Evolutionary conservation across 2,888 invertebrate genomes (phyloP).

Genomic region (Tenthredo livida): DNA sequence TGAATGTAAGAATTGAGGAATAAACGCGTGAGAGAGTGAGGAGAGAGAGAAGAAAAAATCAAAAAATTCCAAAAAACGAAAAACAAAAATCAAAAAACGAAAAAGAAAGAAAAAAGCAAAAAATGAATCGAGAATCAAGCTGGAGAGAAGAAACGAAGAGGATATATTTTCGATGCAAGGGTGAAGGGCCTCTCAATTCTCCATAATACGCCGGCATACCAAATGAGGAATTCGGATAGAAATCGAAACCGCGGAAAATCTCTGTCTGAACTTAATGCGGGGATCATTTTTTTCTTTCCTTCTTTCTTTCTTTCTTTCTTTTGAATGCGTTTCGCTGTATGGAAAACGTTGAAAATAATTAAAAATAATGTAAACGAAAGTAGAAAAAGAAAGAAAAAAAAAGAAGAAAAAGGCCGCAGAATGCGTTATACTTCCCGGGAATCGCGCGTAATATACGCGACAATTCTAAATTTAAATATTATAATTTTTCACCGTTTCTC

Average conservation of each 20-base stretch:
- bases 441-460: neutral
- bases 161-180: neutral
- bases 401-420: neutral
- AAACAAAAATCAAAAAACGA: neutral
- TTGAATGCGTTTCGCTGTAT: neutral
- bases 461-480: constrained; percentile 21
- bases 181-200: neutral
- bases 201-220: neutral
- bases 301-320: neutral
- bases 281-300: neutral
- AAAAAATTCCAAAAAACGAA: neutral
- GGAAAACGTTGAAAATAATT: too few relatives aligned
- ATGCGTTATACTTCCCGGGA: neutral
- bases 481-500: constrained; percentile 1
- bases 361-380: neutral
- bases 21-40: neutral
- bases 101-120: neutral
- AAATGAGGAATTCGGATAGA: neutral
- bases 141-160: neutral
- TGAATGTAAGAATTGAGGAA: neutral
- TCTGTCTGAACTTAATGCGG: neutral
- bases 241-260: neutral
- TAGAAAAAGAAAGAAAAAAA: neutral
- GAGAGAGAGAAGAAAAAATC: neutral
- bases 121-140: neutral